These are phyloP conservation scores for Hiodon alosoides DNA, from an alignment of 2,113 vertebrate genomes.

Conservation along the genomic window DNA sequence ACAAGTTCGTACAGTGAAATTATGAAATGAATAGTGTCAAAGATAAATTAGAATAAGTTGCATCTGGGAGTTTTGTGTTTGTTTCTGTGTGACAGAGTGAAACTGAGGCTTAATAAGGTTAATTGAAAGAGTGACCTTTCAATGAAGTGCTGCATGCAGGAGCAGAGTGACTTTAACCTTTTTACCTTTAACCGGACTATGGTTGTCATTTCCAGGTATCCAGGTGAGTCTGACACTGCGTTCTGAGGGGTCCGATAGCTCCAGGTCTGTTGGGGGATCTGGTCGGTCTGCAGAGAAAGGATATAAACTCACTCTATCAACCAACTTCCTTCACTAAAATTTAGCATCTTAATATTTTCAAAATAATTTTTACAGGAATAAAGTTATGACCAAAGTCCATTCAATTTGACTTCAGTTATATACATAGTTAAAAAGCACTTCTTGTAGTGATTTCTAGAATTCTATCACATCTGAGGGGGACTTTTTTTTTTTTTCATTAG, in stretches of 20 bases:
- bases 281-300: constrained; percentile 70
- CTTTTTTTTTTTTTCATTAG: too few relatives aligned
- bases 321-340: not conserved
- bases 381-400: too few relatives aligned
- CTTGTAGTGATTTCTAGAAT: too few relatives aligned
- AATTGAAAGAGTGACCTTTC: not conserved
- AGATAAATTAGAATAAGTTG: too few relatives aligned
- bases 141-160: not conserved
- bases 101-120: too few relatives aligned
- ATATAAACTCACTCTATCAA: not conserved
- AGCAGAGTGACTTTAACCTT: not conserved
- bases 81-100: too few relatives aligned
- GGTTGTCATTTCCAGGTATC: constrained; percentile 83
- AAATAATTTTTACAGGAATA: too few relatives aligned
- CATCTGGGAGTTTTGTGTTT: too few relatives aligned
- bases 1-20: not conserved
- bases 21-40: not conserved
- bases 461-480: too few relatives aligned
- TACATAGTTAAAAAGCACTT: too few relatives aligned
- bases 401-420: too few relatives aligned
- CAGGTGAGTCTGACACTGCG: constrained; percentile 82
- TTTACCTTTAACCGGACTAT: constrained; percentile 87
- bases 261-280: constrained; percentile 76
- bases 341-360: too few relatives aligned
- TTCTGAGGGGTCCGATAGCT: constrained; percentile 83